Conservation (phyloP, 2,113 vertebrate species). For the Tenebrosternarchus preto region DNA sequence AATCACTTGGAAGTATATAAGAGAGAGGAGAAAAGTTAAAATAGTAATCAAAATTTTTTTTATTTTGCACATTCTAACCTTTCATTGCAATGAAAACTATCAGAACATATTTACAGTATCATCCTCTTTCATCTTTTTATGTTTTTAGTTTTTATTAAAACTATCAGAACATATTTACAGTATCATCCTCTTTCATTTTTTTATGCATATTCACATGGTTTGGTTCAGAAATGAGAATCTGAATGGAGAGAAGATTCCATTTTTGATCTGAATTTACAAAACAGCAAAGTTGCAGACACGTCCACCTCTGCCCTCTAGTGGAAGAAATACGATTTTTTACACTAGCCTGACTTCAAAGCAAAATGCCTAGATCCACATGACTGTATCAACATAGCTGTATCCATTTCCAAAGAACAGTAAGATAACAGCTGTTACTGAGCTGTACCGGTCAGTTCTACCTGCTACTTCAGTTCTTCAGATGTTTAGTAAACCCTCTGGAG, state of each 20-base stretch:
- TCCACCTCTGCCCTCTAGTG: conserved; percentile 53
- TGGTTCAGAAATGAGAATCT: neutral
- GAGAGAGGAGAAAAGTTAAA: too few species aligned
- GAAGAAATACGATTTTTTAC: neutral
- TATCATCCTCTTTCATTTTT: neutral
- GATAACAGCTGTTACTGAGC: too few species aligned
- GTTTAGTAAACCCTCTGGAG: too few species aligned
- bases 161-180: neutral
- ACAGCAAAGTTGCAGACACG: neutral
- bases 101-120: too few species aligned
- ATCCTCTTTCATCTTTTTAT: too few species aligned
- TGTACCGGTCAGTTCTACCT: too few species aligned
- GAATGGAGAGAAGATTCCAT: neutral
- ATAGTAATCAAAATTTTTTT: too few species aligned
- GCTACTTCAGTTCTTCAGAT: too few species aligned
- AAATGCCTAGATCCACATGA: too few species aligned
- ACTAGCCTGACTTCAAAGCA: neutral
- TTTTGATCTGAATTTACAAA: neutral
- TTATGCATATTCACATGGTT: neutral
- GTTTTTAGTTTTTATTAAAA: neutral
- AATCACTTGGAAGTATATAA: neutral
- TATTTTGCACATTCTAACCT: neutral
- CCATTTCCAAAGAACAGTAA: too few species aligned
- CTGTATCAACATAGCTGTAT: too few species aligned
- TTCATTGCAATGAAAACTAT: too few species aligned